Evolutionary conservation across 1,140 invertebrate species (phyloP).

Genomic region (Tigriopus japonicus): DNA sequence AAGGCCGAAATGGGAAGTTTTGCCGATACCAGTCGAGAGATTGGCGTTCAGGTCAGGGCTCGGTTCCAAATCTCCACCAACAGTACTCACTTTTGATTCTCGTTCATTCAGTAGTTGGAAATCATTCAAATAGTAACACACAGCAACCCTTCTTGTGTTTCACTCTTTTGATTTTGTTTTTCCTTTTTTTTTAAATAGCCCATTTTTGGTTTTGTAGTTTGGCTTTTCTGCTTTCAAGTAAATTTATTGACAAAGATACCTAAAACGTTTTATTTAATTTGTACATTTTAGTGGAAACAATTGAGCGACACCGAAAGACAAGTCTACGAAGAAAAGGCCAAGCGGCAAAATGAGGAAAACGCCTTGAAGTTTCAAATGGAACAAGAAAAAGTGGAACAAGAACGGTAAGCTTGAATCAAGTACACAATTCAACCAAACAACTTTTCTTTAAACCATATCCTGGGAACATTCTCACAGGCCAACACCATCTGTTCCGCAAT

Average conservation of each 20-base stretch:
- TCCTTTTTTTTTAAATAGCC: background rate
- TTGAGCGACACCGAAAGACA: slow-evolving; percentile 50
- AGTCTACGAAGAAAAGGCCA: slow-evolving; percentile 75
- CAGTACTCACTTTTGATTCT: background rate
- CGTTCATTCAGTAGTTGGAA: background rate
- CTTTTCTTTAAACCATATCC: no score
- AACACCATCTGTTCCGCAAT: no score
- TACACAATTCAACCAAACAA: no score
- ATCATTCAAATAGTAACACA: background rate
- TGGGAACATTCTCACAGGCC: no score
- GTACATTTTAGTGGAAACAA: slow-evolving; percentile 57
- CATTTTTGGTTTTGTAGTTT: slow-evolving; percentile 21
- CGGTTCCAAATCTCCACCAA: no score
- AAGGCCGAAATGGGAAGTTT: slow-evolving; percentile 4
- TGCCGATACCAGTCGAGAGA: background rate
- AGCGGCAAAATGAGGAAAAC: slow-evolving; percentile 64
- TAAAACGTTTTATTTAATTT: slow-evolving; percentile 15
- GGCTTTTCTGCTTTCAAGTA: slow-evolving; percentile 11
- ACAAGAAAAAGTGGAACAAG: slow-evolving; percentile 17
- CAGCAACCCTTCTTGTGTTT: background rate
- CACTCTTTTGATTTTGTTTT: background rate
- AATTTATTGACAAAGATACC: background rate
- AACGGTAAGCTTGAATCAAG: no score
- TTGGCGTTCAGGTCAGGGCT: background rate
- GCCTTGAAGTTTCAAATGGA: slow-evolving; percentile 26